Evolutionary conservation across 2,797 vertebrate species (phyloP).

Genomic region (Hippoglossus hippoglossus): DNA sequence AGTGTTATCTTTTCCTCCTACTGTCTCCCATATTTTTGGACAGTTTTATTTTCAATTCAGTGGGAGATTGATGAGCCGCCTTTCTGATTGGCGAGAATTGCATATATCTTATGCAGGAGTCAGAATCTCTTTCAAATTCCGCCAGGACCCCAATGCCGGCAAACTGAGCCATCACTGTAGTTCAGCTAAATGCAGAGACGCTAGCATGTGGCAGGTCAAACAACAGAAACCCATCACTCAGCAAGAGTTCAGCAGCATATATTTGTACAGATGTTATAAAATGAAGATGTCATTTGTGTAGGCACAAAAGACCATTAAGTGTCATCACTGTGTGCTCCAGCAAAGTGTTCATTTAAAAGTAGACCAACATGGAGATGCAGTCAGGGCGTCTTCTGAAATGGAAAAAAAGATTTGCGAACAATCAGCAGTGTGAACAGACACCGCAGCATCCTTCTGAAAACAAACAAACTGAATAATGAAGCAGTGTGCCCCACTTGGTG

Average conservation of each 20-base stretch:
- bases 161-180: conserved; percentile 38
- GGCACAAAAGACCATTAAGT: conserved; percentile 6
- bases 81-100: conserved; percentile 39
- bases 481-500: conserved; percentile 62
- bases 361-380: conserved; percentile 8
- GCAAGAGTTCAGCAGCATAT: background rate
- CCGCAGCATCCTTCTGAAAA: conserved; percentile 50
- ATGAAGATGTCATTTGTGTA: conserved; percentile 26
- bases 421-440: conserved; percentile 34
- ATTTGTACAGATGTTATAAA: conserved; percentile 6
- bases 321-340: conserved; percentile 22
- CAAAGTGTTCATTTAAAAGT: conserved; percentile 3
- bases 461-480: conserved; percentile 80
- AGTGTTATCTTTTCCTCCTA: conserved; percentile 33
- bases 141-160: conserved; percentile 39
- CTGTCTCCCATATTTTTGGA: conserved; percentile 30
- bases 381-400: background rate
- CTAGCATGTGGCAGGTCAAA: conserved; percentile 40
- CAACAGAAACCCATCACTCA: conserved; percentile 22
- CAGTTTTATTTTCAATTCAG: conserved; percentile 45
- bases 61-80: conserved; percentile 62
- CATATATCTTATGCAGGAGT: conserved; percentile 38
- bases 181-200: conserved; percentile 50
- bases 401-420: conserved; percentile 28
- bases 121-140: conserved; percentile 43